Evolutionary conservation across 92 coral and sea anemone genomes (phyloP).

Genomic region (Siderastrea siderea): DNA sequence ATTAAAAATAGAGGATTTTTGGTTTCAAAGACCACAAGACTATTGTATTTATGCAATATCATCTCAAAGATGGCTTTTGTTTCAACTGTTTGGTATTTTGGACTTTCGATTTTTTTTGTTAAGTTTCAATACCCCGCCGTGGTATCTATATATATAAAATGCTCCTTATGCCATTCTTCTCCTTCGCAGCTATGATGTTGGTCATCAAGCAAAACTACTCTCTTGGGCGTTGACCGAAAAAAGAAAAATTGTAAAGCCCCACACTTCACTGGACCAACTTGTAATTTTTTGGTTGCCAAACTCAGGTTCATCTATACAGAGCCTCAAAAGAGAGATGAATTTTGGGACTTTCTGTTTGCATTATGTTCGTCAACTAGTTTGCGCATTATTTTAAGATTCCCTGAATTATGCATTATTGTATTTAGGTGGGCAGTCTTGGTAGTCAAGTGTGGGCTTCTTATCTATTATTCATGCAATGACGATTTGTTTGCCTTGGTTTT

Average conservation of each 20-base stretch:
- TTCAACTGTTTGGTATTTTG: background rate
- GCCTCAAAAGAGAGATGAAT: background rate
- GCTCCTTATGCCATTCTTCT: background rate
- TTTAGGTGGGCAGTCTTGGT: background rate
- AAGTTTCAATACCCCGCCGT: too few relatives aligned
- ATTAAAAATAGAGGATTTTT: background rate
- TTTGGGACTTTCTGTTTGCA: background rate
- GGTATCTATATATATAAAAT: too few relatives aligned
- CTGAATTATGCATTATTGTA: background rate
- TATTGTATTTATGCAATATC: constrained; percentile 16
- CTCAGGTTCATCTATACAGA: background rate
- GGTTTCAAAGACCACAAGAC: background rate
- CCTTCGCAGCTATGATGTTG: too few relatives aligned
- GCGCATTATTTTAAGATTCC: background rate
- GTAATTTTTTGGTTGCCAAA: background rate
- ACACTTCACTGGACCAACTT: too few relatives aligned
- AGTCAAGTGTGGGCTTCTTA: background rate
- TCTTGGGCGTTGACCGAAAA: too few relatives aligned
- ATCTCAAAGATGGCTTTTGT: constrained; percentile 17
- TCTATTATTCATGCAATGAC: background rate
- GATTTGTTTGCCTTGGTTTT: background rate
- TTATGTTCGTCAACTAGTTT: background rate
- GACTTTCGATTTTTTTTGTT: background rate
- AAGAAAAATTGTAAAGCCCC: too few relatives aligned
- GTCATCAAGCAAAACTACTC: too few relatives aligned